Base-by-base conservation (phyloP, 2,113 vertebrate species). In the Labeo rohita region DNA sequence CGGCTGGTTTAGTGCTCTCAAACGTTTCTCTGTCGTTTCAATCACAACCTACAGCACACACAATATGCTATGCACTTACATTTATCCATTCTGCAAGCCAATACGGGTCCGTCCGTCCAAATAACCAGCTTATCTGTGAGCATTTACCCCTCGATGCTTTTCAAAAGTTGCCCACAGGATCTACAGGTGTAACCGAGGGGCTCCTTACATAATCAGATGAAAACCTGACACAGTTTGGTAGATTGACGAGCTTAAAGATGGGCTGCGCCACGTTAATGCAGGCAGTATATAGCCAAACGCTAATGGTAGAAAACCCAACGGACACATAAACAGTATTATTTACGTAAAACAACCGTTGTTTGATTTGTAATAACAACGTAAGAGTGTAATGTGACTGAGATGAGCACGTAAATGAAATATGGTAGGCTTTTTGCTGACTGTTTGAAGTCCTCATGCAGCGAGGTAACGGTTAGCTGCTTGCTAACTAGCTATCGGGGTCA, bases 401-500 rank as follows among this genome's bases (percentile, higher is more conserved):
- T 28, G 2, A 10, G 23, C 0, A 70, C 28, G 10, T 13, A 52
- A 70, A 36, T 70, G 21, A 52, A 80, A 49, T 12, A 47, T 8
- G 16, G 34, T 9, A 2, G 63, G 36, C 63, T 52, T 82, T 63
- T 70, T 70, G 63, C 63, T 66, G 80, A 82, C 80, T 52, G 47
- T 21, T 6, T 70, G 2, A 68, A 82, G 63, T 39, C 79, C 21
- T 65, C 79, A 82, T 70, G 80, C 80, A 82, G 45, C 61, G 80
- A 73, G 81, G 80, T 8, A 82, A 68, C 61, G 47, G 28, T 83
- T 84, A 84, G 81, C 81, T 16, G 2, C 12, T 73, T 18, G 81
- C 68, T 84, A 73, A 45, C 81, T 39, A 13, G 63, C 80, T 70
- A 82, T 70, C 11, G 36, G 74, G 80, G 72, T 87, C 80, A 83